Evolutionary conservation across 2,888 invertebrate species (phyloP), one percentile per base, ranked within the genome.

Genomic region (Nebria salina): DNA sequence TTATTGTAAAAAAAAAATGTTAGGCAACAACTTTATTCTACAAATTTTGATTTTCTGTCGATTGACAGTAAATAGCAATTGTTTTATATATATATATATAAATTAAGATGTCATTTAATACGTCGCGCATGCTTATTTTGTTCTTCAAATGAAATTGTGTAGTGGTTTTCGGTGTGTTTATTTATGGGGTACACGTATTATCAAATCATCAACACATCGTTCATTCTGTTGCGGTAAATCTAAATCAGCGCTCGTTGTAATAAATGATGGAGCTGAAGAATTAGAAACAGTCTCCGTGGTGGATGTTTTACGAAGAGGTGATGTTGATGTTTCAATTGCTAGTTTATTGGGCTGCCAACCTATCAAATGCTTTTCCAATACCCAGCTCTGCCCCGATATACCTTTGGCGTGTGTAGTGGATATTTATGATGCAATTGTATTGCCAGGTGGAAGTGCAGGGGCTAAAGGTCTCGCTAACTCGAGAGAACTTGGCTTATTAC

Each of bases 221-320:
- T 86, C 86, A 9, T 26, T 73, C 65, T 83, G 76, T 75, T 84
- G 85, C 64, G 85, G 8, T 13, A 6, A 0, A 54, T 54, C 54
- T 2, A 54, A 54, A 54, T 34, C 72, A 26, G 72, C 41, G 1
- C 34, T 72, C 4, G 1, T 72, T 26, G 7, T 72, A 26, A 34
- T 72, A n/a, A 34, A 34, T 41, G n/a, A 26, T 11, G 72, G 72
- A 8, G 26, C 72, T 26, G 72, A 72, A 72, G 72, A 72, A 26
- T 6, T 72, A 72, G 72, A 72, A 41, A 2, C 72, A 5, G n/a
- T 72, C 34, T 11, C 72, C 3, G 72, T 72, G 7, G 13, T 72
- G 0, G 41, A 72, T 72, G 72, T 72, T 8, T 34, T 72, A 26
- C 72, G 72, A 8, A 7, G 72, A 13, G 72, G 72, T 26, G 20